These are phyloP conservation scores for Tenebrio molitor DNA, from an alignment of 1,140 invertebrate genomes.

Conservation along the genomic window DNA sequence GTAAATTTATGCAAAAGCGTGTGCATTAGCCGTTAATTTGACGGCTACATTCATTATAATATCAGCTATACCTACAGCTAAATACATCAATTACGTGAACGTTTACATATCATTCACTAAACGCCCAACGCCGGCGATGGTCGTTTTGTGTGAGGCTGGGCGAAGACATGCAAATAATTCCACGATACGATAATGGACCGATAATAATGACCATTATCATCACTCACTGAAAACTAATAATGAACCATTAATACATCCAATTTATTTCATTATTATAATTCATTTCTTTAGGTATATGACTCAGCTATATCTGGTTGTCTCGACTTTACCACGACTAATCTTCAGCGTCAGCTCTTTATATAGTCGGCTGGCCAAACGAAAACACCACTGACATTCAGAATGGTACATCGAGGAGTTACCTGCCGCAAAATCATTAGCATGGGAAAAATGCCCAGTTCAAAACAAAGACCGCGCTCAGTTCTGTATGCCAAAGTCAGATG, in stretches of 20 bases:
- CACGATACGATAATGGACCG: constrained; percentile 52
- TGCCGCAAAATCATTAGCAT: constrained; percentile 62
- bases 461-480: constrained; percentile 47
- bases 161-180: constrained; percentile 57
- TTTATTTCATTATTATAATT: constrained; percentile 67
- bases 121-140: constrained; percentile 1
- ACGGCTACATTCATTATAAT: constrained; percentile 51
- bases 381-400: constrained; percentile 22
- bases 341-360: constrained; percentile 7
- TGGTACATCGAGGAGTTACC: constrained; percentile 46
- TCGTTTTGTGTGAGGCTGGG: constrained; percentile 23
- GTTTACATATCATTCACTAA: constrained; percentile 42
- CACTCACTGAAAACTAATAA: constrained; percentile 64
- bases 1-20: constrained; percentile 51
- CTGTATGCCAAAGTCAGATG: constrained; percentile 15
- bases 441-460: constrained; percentile 55
- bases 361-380: constrained; percentile 2
- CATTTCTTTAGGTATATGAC: constrained; percentile 61
- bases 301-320: constrained; percentile 56
- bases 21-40: constrained; percentile 54
- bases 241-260: constrained; percentile 64
- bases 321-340: constrained; percentile 29
- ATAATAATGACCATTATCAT: constrained; percentile 64
- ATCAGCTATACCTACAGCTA: constrained; percentile 51
- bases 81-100: constrained; percentile 52